phyloP scores from a whole-genome alignment of 1,140 invertebrate species.

The Drosophila kikkawai region DNA sequence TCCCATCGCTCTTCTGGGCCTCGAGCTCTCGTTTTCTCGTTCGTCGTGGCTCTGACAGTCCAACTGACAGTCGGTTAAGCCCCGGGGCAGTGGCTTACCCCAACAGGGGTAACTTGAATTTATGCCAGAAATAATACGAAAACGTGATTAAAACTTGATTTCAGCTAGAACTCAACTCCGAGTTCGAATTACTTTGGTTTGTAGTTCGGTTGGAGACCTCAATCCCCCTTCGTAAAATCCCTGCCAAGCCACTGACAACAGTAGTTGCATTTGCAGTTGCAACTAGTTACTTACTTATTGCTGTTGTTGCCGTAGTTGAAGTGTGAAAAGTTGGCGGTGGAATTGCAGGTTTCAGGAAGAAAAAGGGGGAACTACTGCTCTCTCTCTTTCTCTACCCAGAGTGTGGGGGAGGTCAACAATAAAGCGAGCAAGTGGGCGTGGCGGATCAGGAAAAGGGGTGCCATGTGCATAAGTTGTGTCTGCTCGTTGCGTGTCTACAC shows the following conservation, averaged over 20 bases:
- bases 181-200: neutral
- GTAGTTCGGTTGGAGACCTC: neutral
- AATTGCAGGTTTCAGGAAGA: slow-evolving; percentile 52
- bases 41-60: slow-evolving; percentile 32
- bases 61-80: slow-evolving; percentile 32
- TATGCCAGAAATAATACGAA: neutral
- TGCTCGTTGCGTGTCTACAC: slow-evolving; percentile 31
- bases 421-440: slow-evolving; percentile 21
- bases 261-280: slow-evolving; percentile 38
- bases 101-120: neutral
- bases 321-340: slow-evolving; percentile 76
- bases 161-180: neutral
- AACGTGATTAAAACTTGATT: neutral
- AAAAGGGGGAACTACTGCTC: neutral
- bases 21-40: slow-evolving; percentile 19
- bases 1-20: slow-evolving; percentile 15
- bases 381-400: neutral
- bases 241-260: slow-evolving; percentile 6
- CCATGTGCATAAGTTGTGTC: slow-evolving; percentile 31
- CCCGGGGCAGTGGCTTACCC: slow-evolving; percentile 7
- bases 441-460: slow-evolving; percentile 6
- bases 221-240: neutral
- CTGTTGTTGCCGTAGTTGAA: slow-evolving; percentile 52
- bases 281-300: slow-evolving; percentile 39
- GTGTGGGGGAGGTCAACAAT: slow-evolving; percentile 24